phyloP scores from a whole-genome alignment of 2,113 vertebrate genomes.

The Megalops atlanticus region DNA sequence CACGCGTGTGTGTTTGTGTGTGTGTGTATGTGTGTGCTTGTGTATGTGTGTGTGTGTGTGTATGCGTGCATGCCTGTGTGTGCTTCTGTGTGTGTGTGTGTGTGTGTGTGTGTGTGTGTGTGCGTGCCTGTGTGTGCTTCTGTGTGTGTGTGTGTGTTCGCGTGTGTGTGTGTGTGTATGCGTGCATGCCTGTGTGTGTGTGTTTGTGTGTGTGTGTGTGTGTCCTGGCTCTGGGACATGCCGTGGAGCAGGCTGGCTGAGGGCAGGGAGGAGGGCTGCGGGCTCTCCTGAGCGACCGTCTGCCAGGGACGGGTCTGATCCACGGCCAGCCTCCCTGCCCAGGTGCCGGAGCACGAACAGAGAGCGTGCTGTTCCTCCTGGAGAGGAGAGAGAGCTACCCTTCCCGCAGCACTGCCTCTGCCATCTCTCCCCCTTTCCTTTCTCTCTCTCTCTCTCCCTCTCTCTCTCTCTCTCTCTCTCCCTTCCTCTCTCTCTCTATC shows the following conservation, averaged over 20 bases:
- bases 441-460: neutral
- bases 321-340: slow-evolving; percentile 65
- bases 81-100: too few relatives aligned
- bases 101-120: neutral
- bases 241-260: neutral
- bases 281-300: slow-evolving; percentile 56
- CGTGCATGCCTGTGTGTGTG: neutral
- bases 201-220: neutral
- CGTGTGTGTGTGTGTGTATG: neutral
- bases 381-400: slow-evolving; percentile 48
- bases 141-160: neutral
- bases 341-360: slow-evolving; percentile 70
- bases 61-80: too few relatives aligned
- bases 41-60: too few relatives aligned
- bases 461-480: neutral
- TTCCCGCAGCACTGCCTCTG: slow-evolving; percentile 18
- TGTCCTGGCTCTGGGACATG: neutral
- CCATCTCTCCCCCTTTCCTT: neutral
- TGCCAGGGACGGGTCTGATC: slow-evolving; percentile 68
- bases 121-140: too few relatives aligned
- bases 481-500: neutral
- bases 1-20: too few relatives aligned
- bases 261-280: slow-evolving; percentile 44
- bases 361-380: slow-evolving; percentile 66
- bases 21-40: too few relatives aligned